Evolutionary conservation across 2,113 vertebrate genomes (phyloP), one percentile per base, ranked within the genome.

Genomic region (Arizona elegans): DNA sequence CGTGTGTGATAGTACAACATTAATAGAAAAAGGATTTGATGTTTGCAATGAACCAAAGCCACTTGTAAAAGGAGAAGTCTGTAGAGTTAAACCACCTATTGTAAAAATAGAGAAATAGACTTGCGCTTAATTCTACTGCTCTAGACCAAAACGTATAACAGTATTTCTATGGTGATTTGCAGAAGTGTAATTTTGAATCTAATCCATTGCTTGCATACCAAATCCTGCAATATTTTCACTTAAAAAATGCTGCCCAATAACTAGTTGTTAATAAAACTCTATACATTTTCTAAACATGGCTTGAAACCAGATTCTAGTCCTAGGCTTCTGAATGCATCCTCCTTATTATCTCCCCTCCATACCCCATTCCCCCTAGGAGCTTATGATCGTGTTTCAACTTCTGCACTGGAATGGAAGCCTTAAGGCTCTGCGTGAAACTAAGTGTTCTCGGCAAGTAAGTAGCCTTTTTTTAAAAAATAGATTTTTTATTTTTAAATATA

Each of bases 341-440:
- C 33, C 75, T 43, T 81, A 8, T 81, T 81, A 33, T 43, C 33
- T 81, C 75, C 19, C 8, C 75, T 9, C 75, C 33, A 21, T 1
- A 21, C 33, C 75, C 17, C 75, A 81, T 43, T 8, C 33, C 33
- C n/a, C 96, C 2, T 88, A 99, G 98, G 98, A 98, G 96, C 97
- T 98, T 96, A 99, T 99, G 98, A 98, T 98, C 58, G 95, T 98
- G 95, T 99, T 99, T 95, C 98, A 99, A 91, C 95, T 99, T 85
- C 93, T 99, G 95, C 98, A 99, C 91, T 99, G 98, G 98, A 99
- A 99, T 5, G 98, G 98, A 95, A 98, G 97, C 50, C 97, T 99
- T 52, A 98, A 98, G 96, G 97, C 97, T 26, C 96, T 99, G 58
- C 98, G 98, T 94, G 97, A 98, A 92, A 98, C 97, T 5, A 98